Evolutionary conservation across 2,797 vertebrate genomes (phyloP).

Genomic region (Hoplostethus mediterraneus): DNA sequence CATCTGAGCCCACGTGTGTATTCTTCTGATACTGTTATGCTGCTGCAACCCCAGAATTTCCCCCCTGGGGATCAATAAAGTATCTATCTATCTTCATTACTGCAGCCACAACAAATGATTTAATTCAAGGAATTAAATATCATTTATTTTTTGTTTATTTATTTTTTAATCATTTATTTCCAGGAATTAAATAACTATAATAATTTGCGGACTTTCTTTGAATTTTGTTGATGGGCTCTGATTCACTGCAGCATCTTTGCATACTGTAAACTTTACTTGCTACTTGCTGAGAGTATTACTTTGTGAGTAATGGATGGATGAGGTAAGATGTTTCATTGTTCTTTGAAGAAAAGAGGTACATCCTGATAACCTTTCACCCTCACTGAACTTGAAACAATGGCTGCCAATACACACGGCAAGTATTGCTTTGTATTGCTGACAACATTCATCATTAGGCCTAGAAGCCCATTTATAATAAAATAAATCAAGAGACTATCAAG

Average conservation of each 20-base stretch:
- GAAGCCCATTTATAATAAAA: constrained; percentile 1
- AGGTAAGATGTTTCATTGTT: constrained; percentile 57
- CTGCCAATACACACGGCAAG: neutral
- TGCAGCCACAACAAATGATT: too few species aligned
- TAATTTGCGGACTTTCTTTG: too few species aligned
- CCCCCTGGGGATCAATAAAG: too few species aligned
- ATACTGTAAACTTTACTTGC: neutral
- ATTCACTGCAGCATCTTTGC: neutral
- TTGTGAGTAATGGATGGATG: constrained; percentile 8
- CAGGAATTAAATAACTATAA: too few species aligned
- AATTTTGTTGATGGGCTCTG: neutral
- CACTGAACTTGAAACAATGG: neutral
- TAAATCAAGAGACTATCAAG: neutral
- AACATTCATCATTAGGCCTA: neutral
- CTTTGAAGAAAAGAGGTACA: constrained; percentile 1
- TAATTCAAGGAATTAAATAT: too few species aligned
- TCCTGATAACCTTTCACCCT: neutral
- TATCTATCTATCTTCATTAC: too few species aligned
- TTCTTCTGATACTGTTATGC: too few species aligned
- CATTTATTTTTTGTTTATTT: too few species aligned
- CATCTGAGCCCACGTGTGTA: too few species aligned
- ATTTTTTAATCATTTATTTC: too few species aligned
- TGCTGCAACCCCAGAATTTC: too few species aligned
- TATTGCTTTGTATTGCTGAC: neutral
- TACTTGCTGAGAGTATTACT: too few species aligned